Conservation (phyloP, 2,797 vertebrate species). For the Crocodylus rhombifer region DNA sequence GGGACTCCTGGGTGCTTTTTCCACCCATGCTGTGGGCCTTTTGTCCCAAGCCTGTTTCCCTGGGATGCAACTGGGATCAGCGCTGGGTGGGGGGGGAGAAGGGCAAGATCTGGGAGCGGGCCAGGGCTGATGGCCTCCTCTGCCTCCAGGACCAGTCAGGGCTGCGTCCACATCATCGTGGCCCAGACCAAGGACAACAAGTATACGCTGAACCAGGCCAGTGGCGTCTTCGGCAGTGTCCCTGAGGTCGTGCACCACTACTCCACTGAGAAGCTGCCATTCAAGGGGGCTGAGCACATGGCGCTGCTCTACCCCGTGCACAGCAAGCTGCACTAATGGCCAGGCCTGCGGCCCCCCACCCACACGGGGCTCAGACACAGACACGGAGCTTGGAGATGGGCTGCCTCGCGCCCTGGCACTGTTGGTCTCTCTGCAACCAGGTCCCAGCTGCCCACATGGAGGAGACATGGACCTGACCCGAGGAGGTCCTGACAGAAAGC, state of each 20-base stretch:
- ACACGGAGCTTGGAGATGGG: too few species aligned
- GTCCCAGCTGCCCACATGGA: too few species aligned
- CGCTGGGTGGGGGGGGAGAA: not conserved
- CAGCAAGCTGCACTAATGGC: slow-evolving; percentile 72
- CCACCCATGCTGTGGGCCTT: not conserved
- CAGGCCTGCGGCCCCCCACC: not conserved
- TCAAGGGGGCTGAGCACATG: slow-evolving; percentile 96
- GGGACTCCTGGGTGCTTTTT: not conserved
- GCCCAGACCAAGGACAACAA: slow-evolving; percentile 94
- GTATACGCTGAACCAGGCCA: slow-evolving; percentile 93
- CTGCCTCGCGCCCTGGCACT: too few species aligned
- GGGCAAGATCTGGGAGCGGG: not conserved
- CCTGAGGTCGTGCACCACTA: slow-evolving; percentile 94
- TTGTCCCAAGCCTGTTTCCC: not conserved
- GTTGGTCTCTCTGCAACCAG: too few species aligned
- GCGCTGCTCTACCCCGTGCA: slow-evolving; percentile 90
- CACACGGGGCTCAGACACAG: too few species aligned
- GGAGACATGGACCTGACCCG: too few species aligned
- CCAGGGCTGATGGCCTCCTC: not conserved
- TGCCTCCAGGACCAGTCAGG: slow-evolving; percentile 88
- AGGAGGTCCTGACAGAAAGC: too few species aligned
- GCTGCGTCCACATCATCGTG: slow-evolving; percentile 96
- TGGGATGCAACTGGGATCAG: not conserved
- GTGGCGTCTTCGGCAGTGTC: slow-evolving; percentile 91
- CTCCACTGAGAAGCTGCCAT: slow-evolving; percentile 91